A percentile compares a stretch with the other conserved stretches of the same genome.
These are phyloP conservation scores for Microcebus griseorufus DNA, from an alignment of 2,113 vertebrate species.

Conservation along the genomic window DNA sequence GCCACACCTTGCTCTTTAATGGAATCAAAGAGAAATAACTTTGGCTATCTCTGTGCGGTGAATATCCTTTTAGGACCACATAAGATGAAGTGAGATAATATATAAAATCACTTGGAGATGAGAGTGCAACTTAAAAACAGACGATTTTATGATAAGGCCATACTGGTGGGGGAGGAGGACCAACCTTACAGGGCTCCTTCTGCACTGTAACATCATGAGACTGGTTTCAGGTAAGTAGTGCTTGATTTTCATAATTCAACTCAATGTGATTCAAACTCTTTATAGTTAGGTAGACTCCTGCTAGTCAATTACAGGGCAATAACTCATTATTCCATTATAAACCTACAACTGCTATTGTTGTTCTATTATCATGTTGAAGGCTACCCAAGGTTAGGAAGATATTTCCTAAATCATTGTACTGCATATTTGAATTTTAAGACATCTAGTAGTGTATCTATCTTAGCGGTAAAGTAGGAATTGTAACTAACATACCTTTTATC, in stretches of 20 bases:
- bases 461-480: not conserved
- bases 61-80: not conserved
- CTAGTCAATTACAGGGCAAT: not conserved
- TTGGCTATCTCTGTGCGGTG: not conserved
- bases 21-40: conserved; percentile 1
- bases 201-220: not conserved
- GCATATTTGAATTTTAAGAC: not conserved
- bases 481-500: not conserved
- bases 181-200: not conserved
- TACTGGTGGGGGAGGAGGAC: not conserved
- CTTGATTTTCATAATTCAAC: not conserved
- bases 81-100: not conserved
- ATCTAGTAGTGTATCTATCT: not conserved
- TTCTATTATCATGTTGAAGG: not conserved
- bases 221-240: not conserved
- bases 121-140: not conserved
- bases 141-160: not conserved
- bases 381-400: not conserved
- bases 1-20: not conserved
- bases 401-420: not conserved
- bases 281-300: not conserved
- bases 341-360: not conserved
- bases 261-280: not conserved
- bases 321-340: not conserved
- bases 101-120: not conserved